These are phyloP conservation scores for Liolophura sinensis DNA, from an alignment of 1,140 invertebrate genomes.

Conservation along the genomic window DNA sequence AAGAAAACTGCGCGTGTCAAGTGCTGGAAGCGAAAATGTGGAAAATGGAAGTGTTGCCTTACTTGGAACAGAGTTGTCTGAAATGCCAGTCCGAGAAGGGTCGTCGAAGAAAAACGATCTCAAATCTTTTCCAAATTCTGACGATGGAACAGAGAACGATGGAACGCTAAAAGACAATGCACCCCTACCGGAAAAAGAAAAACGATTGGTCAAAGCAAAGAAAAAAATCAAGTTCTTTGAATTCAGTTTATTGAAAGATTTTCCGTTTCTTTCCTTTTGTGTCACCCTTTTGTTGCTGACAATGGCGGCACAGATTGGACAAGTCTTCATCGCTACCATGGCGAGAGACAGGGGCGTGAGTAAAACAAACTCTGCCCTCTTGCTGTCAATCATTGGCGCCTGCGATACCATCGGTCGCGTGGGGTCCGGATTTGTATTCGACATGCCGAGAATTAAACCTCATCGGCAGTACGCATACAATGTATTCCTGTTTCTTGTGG, in stretches of 20 bases:
- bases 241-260: slow-evolving; percentile 37
- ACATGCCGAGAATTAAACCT: slow-evolving; percentile 31
- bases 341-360: slow-evolving; percentile 31
- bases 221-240: slow-evolving; percentile 15
- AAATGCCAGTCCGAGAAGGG: no score
- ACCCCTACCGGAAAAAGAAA: no score
- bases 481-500: slow-evolving; percentile 30
- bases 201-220: no score
- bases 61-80: no score
- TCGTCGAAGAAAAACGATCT: no score
- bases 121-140: no score
- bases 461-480: slow-evolving; percentile 36
- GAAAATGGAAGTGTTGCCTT: no score
- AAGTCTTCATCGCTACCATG: slow-evolving; percentile 43
- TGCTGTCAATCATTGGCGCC: slow-evolving; percentile 36
- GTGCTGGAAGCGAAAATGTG: no score
- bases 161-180: no score
- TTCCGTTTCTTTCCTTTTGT: slow-evolving; percentile 37
- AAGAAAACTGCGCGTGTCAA: no score
- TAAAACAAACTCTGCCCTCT: slow-evolving; percentile 27
- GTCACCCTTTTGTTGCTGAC: slow-evolving; percentile 40
- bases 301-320: slow-evolving; percentile 32
- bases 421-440: slow-evolving; percentile 29
- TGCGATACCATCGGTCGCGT: slow-evolving; percentile 38
- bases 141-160: no score